Evolutionary conservation across 2,888 invertebrate species (phyloP), one percentile per base, ranked within the genome.

Genomic region (Pyrgus malvae): DNA sequence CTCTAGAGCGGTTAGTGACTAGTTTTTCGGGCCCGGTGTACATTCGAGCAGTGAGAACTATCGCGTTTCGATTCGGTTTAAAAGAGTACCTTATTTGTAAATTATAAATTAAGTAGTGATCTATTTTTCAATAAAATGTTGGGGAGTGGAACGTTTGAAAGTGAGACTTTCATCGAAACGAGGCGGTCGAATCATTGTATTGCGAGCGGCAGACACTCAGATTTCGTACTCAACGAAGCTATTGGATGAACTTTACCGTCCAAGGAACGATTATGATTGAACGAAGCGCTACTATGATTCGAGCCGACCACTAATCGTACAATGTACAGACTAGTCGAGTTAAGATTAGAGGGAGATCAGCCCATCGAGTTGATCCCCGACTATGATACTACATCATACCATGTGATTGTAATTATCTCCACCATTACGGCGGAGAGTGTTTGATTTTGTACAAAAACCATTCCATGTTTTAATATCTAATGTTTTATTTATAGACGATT

Each of bases 401-500:
- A 74, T 83, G 86, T 87, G 84, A 87, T 88, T 82, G 75, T 83
- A 80, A 75, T 76, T 71, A 70, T 72, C 75, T 78, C 78, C 78
- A 79, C 85, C 84, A 76, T 69, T 74, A 74, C 69, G 78, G 84
- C 82, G 78, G 83, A 77, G 80, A 78, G 78, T 83, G 79, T 83
- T 87, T 84, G 78, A 78, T 85, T 86, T 87, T 90, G 88, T 89
- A 88, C 88, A 88, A 89, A 84, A 88, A 86, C 84, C 89, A 90
- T 90, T 90, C 89, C 89, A 86, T 88, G 74, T 77, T 78, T 81
- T 83, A 80, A 81, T 77, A 72, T 83, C 77, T 86, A 80, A 79
- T 77, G 35, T 54, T 81, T 84, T 53, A 53, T 45, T 87, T 80
- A 88, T 85, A 78, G 76, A 76, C 72, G 68, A 72, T 62, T 73